A percentile compares a stretch with the other conserved stretches of the same genome.
Evolutionary conservation across 2,797 vertebrate genomes (phyloP).

Genomic region (Tinamus major): DNA sequence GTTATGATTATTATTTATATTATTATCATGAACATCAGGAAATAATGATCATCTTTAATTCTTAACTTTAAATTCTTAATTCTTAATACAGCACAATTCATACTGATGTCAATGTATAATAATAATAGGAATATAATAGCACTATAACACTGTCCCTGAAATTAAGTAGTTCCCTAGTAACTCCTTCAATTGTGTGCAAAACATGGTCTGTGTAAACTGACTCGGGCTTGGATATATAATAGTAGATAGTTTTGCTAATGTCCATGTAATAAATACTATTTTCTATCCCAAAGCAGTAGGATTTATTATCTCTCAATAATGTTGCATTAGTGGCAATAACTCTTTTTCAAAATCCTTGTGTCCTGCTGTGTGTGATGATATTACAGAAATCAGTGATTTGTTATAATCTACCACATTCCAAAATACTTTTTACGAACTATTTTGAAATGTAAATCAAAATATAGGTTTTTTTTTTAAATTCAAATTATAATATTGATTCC

Average conservation of each 20-base stretch:
- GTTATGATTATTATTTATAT: background rate
- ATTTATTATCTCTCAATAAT: slow-evolving; percentile 37
- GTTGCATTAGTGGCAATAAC: background rate
- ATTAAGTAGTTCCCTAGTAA: background rate
- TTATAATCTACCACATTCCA: background rate
- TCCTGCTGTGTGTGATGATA: background rate
- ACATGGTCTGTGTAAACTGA: background rate
- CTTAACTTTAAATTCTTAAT: background rate
- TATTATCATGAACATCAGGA: background rate
- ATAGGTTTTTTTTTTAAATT: slow-evolving; percentile 12
- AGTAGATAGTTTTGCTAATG: background rate
- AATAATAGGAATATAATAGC: background rate
- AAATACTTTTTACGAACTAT: background rate
- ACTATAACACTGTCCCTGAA: background rate
- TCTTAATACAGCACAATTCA: background rate
- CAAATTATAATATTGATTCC: too few species aligned
- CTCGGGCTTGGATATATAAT: background rate
- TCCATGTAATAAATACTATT: background rate
- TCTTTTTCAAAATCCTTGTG: slow-evolving; percentile 26
- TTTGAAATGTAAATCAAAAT: slow-evolving; percentile 27
- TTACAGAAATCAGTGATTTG: background rate
- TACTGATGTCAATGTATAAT: background rate
- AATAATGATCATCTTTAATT: background rate
- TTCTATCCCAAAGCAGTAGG: background rate
- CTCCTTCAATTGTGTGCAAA: background rate